These are phyloP conservation scores for Thunnus maccoyii DNA, from an alignment of 2,113 vertebrate genomes.

Conservation along the genomic window DNA sequence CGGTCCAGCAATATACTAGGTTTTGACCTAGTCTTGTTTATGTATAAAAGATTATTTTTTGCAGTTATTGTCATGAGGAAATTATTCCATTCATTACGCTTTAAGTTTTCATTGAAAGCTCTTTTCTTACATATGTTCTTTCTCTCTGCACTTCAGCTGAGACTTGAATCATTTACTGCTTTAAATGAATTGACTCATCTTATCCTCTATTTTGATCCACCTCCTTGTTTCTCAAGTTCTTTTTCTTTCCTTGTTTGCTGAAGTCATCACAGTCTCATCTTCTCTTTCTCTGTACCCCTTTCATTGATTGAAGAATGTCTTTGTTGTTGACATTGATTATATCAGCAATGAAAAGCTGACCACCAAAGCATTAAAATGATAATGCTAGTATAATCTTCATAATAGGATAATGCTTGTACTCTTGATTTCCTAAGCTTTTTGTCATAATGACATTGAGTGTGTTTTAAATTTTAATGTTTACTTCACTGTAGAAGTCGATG, in stretches of 20 bases:
- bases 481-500: neutral
- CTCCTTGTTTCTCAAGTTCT: neutral
- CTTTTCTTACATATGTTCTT: neutral
- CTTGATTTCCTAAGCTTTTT: conserved; percentile 7
- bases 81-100: neutral
- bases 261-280: neutral
- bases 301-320: conserved; percentile 64
- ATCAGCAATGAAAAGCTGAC: conserved; percentile 16
- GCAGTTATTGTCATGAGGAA: neutral
- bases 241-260: neutral
- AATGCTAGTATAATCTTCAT: conserved; percentile 21
- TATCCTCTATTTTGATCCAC: neutral
- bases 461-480: neutral
- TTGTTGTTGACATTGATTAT: conserved; percentile 17
- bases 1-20: too few relatives aligned
- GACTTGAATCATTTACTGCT: neutral
- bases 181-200: neutral
- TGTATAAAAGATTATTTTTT: conserved; percentile 5
- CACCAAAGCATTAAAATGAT: conserved; percentile 32
- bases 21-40: neutral
- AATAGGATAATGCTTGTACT: conserved; percentile 1
- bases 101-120: neutral
- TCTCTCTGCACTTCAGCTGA: neutral
- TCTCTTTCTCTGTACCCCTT: conserved; percentile 60
- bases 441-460: conserved; percentile 1